Conservation (phyloP, 1,140 invertebrate genomes). For the Drosophila varians region DNA sequence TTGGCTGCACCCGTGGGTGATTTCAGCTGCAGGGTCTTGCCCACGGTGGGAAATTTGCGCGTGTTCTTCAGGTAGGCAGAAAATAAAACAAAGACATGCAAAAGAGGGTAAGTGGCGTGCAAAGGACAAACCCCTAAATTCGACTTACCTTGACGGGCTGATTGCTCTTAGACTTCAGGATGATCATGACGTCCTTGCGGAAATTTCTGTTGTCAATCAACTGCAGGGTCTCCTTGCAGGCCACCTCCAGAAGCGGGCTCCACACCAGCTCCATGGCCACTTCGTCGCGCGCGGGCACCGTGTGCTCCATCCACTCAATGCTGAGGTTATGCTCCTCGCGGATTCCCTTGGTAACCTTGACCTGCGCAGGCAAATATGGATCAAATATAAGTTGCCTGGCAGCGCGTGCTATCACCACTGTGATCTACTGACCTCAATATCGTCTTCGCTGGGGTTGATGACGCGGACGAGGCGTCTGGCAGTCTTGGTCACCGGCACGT, state of each 20-base stretch:
- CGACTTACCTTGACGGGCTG: slow-evolving; percentile 63
- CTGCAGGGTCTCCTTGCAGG: slow-evolving; percentile 86
- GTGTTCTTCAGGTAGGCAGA: slow-evolving; percentile 54
- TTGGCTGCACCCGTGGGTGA: slow-evolving; percentile 57
- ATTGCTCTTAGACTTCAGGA: slow-evolving; percentile 84
- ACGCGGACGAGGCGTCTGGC: slow-evolving; percentile 85
- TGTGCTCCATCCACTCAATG: slow-evolving; percentile 84
- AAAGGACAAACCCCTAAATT: neutral
- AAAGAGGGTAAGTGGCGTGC: slow-evolving; percentile 11
- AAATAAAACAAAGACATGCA: slow-evolving; percentile 5
- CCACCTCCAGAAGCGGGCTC: slow-evolving; percentile 85
- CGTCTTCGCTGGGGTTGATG: slow-evolving; percentile 85
- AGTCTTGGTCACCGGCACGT: slow-evolving; percentile 85
- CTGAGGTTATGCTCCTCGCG: slow-evolving; percentile 85
- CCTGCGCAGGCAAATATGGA: slow-evolving; percentile 83
- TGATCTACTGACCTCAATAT: slow-evolving; percentile 84
- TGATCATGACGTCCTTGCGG: slow-evolving; percentile 87
- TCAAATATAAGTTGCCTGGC: slow-evolving; percentile 64
- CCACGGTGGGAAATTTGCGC: slow-evolving; percentile 72
- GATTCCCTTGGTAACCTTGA: slow-evolving; percentile 85
- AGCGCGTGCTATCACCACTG: slow-evolving; percentile 8
- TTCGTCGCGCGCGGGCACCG: slow-evolving; percentile 84
- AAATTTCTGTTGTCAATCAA: slow-evolving; percentile 87
- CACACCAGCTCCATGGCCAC: slow-evolving; percentile 85
- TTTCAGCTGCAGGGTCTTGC: slow-evolving; percentile 68